Evolutionary conservation across 2,888 invertebrate genomes (phyloP).

Genomic region (Cryptosula pallasiana): DNA sequence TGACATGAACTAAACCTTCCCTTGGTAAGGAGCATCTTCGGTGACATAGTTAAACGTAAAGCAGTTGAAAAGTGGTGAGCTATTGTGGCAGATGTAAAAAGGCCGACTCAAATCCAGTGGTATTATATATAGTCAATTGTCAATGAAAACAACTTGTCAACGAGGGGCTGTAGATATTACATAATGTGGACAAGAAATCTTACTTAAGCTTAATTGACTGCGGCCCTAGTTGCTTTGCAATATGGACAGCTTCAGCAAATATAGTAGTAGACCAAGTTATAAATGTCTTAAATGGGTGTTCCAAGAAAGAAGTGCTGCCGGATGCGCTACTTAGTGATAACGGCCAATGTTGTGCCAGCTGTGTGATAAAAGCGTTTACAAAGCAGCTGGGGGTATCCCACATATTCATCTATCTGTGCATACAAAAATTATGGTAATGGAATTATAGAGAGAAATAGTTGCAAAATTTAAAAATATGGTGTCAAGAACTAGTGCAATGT

Average conservation of each 20-base stretch:
- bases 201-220: not conserved
- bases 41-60: not conserved
- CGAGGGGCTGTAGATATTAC: not conserved
- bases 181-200: too few species aligned
- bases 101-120: not conserved
- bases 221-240: not conserved
- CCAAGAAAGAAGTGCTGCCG: not conserved
- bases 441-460: not conserved
- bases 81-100: not conserved
- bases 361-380: not conserved
- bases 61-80: not conserved
- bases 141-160: not conserved
- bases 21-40: not conserved
- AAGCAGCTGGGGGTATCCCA: not conserved
- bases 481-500: not conserved
- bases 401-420: not conserved
- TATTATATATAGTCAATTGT: not conserved
- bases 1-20: not conserved
- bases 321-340: not conserved
- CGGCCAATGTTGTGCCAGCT: not conserved
- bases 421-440: not conserved
- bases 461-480: not conserved
- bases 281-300: not conserved
- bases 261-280: not conserved
- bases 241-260: not conserved